phyloP scores from a whole-genome alignment of 2,113 vertebrate genomes.

The Phrynosoma blainvillii region DNA sequence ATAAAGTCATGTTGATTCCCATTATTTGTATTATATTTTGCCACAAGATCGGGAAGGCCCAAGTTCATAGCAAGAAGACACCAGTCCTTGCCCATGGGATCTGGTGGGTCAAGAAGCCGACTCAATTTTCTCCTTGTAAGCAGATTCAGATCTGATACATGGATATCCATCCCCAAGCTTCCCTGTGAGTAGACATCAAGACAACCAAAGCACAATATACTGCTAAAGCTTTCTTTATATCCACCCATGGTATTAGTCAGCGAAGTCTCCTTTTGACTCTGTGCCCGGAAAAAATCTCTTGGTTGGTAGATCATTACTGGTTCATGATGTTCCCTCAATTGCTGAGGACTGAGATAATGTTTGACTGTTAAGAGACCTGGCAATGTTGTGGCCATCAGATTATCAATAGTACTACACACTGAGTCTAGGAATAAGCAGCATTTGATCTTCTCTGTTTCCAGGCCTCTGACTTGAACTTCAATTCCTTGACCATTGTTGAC shows the following conservation, averaged over 20 bases:
- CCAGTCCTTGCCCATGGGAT: conserved; percentile 98
- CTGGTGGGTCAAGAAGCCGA: conserved; percentile 93
- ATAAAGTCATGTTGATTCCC: conserved; percentile 76
- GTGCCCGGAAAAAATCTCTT: conserved; percentile 94
- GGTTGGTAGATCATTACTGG: conserved; percentile 98
- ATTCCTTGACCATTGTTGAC: conserved; percentile 98
- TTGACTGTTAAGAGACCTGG: conserved; percentile 91
- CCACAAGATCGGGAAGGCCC: conserved; percentile 92
- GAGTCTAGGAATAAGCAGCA: conserved; percentile 94
- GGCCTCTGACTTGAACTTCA: conserved; percentile 93
- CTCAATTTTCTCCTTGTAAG: conserved; percentile 91
- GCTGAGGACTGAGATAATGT: conserved; percentile 97
- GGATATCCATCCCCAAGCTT: conserved; percentile 87
- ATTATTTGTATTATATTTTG: conserved; percentile 86
- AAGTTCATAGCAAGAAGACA: conserved; percentile 98
- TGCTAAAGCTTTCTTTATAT: conserved; percentile 96
- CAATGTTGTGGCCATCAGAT: conserved; percentile 89
- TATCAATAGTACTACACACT: conserved; percentile 92
- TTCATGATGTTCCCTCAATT: conserved; percentile 92
- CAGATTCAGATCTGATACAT: conserved; percentile 87
- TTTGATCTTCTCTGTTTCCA: conserved; percentile 86
- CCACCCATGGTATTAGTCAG: conserved; percentile 97
- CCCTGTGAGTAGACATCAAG: conserved; percentile 91
- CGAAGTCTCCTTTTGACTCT: conserved; percentile 87
- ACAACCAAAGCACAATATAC: conserved; percentile 92